A percentile compares a stretch with the other conserved stretches of the same genome.
These are phyloP conservation scores for Halictus ligatus DNA, from an alignment of 2,888 invertebrate genomes.

Conservation along the genomic window DNA sequence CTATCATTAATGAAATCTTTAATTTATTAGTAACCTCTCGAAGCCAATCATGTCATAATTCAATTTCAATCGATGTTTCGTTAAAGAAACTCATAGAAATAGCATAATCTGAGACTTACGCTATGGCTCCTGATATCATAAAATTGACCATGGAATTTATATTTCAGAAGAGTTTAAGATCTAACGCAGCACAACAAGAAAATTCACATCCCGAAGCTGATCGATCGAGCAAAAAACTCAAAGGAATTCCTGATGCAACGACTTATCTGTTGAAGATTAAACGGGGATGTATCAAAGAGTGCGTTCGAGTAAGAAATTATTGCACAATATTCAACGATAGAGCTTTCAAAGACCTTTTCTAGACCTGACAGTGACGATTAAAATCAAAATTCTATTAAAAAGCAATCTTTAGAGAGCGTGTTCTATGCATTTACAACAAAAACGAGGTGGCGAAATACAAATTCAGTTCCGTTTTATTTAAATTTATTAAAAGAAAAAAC, in stretches of 20 bases:
- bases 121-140: background rate
- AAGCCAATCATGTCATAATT: background rate
- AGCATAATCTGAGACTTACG: background rate
- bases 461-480: no score
- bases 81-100: background rate
- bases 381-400: background rate
- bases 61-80: background rate
- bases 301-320: conserved; percentile 39
- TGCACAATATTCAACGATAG: conserved; percentile 32
- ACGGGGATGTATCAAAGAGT: conserved; percentile 42
- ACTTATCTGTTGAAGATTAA: conserved; percentile 31
- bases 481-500: background rate
- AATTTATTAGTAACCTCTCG: background rate
- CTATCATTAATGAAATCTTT: background rate
- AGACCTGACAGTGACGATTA: background rate
- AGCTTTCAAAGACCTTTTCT: conserved; percentile 27
- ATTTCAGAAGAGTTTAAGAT: background rate
- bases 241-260: conserved; percentile 25
- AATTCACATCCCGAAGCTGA: background rate
- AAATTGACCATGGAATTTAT: background rate
- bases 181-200: background rate
- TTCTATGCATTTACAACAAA: background rate
- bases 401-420: background rate
- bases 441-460: background rate
- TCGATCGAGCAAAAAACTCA: conserved; percentile 26